Evolutionary conservation across 1,140 invertebrate species (phyloP), one percentile per base, ranked within the genome.

Genomic region (Orius insidiosus): DNA sequence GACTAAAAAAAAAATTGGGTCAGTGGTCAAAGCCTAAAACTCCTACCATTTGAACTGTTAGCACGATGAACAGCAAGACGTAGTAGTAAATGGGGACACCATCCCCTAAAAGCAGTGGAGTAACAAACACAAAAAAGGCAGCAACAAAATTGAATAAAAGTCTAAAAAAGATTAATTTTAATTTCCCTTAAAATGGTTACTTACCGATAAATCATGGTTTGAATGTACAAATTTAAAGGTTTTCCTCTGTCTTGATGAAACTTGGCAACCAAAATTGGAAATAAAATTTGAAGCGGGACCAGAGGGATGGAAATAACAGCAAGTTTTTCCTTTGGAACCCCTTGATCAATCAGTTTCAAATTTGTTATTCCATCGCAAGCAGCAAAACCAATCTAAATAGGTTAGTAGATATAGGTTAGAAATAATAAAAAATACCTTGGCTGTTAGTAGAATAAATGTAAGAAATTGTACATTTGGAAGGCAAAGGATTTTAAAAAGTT

Each of bases 281-380:
- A 67, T 30, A 96, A 62, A 42, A 98, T 88, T 68, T 98, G 94
- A 16, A 99, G 65, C 8, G 94, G 94, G 38, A 95, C 81, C 58
- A 97, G 66, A 5, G 92, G 90, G 11, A 98, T 75, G 6, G 84
- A 83, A 56, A 98, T 68, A 35, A 97, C 61, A 0, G 93, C 95
- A 39, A 99, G 64, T 51, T 87, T 81, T 60, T 98, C 93, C 59
- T 94, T 95, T 0, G 90, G 88, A 36, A 99, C 82, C 18, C 96
- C 95, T 39, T 78, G 76, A 64, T 98, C 94, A 5, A 96, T 81
- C 15, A 98, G 65, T 67, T 98, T 98, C 41, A 99, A 69, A 24
- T 82, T 80, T 11, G 93, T 93, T 0, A 97, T 85, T 24, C 85
- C 76, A 70, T 99, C 96, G 52, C 84, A 80, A 10, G 93, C 87